These are phyloP conservation scores for Coranthus polyacanthus DNA, from an alignment of 2,797 vertebrate species.

Conservation along the genomic window DNA sequence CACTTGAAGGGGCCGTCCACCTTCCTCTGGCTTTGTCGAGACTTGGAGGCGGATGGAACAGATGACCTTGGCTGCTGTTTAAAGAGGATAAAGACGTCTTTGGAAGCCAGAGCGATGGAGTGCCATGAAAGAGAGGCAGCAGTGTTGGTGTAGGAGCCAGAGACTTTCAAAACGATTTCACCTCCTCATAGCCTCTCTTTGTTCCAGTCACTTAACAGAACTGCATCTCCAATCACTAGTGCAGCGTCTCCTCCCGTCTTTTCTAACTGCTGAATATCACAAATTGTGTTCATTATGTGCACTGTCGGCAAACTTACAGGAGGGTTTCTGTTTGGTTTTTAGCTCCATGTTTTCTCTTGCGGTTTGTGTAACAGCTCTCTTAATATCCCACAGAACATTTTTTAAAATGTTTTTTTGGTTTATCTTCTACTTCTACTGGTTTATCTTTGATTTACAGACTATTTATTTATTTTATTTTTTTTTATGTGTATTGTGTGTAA, in stretches of 20 bases:
- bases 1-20: slow-evolving; percentile 36
- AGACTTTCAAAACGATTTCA: slow-evolving; percentile 20
- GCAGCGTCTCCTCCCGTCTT: neutral
- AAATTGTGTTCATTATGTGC: neutral
- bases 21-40: slow-evolving; percentile 30
- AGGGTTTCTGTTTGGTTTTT: neutral
- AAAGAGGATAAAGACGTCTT: slow-evolving; percentile 46
- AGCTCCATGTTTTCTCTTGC: too few relatives aligned
- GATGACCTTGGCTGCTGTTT: slow-evolving; percentile 59
- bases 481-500: too few relatives aligned
- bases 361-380: too few relatives aligned
- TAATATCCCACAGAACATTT: too few relatives aligned
- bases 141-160: slow-evolving; percentile 1
- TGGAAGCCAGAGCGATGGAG: slow-evolving; percentile 33
- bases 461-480: too few relatives aligned
- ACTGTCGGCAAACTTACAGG: neutral
- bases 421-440: too few relatives aligned
- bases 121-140: slow-evolving; percentile 36
- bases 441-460: too few relatives aligned
- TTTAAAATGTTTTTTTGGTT: too few relatives aligned
- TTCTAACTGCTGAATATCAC: neutral
- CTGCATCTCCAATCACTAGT: neutral
- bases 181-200: slow-evolving; percentile 17
- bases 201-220: slow-evolving; percentile 14
- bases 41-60: slow-evolving; percentile 23